phyloP scores from a whole-genome alignment of 1,140 invertebrate species.

The Lucilia sericata region DNA sequence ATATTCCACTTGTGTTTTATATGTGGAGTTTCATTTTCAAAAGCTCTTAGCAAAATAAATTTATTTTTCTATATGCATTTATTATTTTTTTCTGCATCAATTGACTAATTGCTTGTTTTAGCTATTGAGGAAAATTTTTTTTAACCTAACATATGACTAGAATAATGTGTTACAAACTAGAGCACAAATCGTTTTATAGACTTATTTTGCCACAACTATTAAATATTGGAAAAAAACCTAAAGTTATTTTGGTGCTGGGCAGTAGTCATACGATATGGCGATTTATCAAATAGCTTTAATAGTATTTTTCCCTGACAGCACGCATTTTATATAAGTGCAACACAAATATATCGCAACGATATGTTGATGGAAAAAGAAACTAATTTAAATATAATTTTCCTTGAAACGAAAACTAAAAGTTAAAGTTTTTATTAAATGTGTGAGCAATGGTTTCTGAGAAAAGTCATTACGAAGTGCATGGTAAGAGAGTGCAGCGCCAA shows the following conservation, averaged over 20 bases:
- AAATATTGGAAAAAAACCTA: background rate
- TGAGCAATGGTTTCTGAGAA: too few species aligned
- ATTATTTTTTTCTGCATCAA: background rate
- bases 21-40: too few species aligned
- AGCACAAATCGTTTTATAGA: background rate
- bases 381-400: too few species aligned
- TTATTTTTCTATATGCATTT: background rate
- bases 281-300: background rate
- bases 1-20: background rate
- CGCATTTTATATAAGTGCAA: background rate
- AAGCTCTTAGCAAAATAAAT: too few species aligned
- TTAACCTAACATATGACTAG: background rate
- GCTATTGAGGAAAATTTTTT: background rate
- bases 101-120: conserved; percentile 33
- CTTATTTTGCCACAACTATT: background rate
- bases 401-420: too few species aligned
- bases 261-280: background rate
- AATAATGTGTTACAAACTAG: background rate
- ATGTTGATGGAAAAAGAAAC: too few species aligned
- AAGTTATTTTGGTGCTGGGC: background rate
- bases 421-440: too few species aligned
- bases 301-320: conserved; percentile 5
- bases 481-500: too few species aligned
- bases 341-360: too few species aligned
- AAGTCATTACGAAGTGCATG: too few species aligned